Conservation (phyloP, 2,888 invertebrate species). For the Serrognathus titanus region DNA sequence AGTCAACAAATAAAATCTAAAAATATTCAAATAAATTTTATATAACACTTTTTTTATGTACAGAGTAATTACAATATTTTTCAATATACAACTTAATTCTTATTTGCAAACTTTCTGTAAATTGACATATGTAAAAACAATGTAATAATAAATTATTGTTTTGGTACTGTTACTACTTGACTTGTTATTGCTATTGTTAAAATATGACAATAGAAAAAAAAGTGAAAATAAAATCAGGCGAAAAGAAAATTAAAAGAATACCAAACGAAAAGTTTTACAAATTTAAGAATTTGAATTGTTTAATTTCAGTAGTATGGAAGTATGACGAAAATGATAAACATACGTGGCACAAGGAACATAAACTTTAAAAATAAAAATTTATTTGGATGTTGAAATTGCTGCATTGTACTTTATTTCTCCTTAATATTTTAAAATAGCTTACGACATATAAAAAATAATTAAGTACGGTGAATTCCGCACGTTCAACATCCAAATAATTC, state of each 20-base stretch:
- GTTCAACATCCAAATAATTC: conserved; percentile 28
- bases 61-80: conserved; percentile 41
- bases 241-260: conserved; percentile 1
- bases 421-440: conserved; percentile 6
- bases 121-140: conserved; percentile 1
- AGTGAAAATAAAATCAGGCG: not conserved
- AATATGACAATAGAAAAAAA: not conserved
- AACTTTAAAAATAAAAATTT: conserved; percentile 32
- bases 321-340: conserved; percentile 8
- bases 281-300: conserved; percentile 2
- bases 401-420: conserved; percentile 5
- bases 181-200: conserved; percentile 2
- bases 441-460: conserved; percentile 22
- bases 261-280: conserved; percentile 5
- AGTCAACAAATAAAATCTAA: conserved; percentile 43
- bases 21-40: conserved; percentile 38
- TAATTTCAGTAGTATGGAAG: not conserved
- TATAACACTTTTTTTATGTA: conserved; percentile 44
- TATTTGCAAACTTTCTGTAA: not conserved
- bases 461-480: conserved; percentile 26
- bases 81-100: conserved; percentile 9
- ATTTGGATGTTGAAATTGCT: conserved; percentile 26
- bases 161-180: conserved; percentile 3
- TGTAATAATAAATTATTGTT: not conserved
- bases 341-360: conserved; percentile 45